Evolutionary conservation across 2,888 invertebrate genomes (phyloP).

Genomic region (Scaptomyza caliginosa): DNA sequence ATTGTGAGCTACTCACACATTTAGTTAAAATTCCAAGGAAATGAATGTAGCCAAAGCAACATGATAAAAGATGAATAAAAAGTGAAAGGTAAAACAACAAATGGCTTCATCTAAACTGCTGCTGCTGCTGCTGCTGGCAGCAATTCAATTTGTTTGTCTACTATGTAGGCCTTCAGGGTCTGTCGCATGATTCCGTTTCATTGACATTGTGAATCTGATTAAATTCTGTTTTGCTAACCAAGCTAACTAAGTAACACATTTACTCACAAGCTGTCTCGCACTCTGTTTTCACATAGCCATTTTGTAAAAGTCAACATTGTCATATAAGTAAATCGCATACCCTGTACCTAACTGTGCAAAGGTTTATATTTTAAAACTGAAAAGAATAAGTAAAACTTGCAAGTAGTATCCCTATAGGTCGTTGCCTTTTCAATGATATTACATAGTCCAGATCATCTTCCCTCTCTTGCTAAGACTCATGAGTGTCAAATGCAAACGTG

Average conservation of each 20-base stretch:
- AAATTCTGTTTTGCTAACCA: slow-evolving; percentile 16
- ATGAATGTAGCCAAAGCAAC: neutral
- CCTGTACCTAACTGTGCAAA: neutral
- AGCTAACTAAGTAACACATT: slow-evolving; percentile 10
- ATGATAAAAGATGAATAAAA: neutral
- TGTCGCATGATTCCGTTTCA: slow-evolving; percentile 2
- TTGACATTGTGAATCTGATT: slow-evolving; percentile 40
- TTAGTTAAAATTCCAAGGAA: slow-evolving; percentile 3
- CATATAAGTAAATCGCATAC: slow-evolving; percentile 13
- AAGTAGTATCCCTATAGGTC: too few relatives aligned
- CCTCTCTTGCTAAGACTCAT: neutral
- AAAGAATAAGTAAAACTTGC: too few relatives aligned
- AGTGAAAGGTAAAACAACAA: neutral
- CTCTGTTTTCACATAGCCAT: slow-evolving; percentile 3
- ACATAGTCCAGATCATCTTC: neutral
- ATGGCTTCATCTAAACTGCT: slow-evolving; percentile 6
- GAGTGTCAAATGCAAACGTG: slow-evolving; percentile 58
- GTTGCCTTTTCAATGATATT: slow-evolving; percentile 8
- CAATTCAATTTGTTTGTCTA: slow-evolving; percentile 3
- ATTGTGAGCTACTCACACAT: neutral
- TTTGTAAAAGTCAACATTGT: slow-evolving; percentile 25
- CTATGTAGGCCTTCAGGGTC: slow-evolving; percentile 3
- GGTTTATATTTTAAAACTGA: too few relatives aligned
- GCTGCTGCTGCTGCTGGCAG: slow-evolving; percentile 4
- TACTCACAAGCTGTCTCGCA: slow-evolving; percentile 15